A percentile compares a stretch with the other conserved stretches of the same genome.
phyloP scores from a whole-genome alignment of 1,140 invertebrate genomes.

The Drosophila malerkotliana region DNA sequence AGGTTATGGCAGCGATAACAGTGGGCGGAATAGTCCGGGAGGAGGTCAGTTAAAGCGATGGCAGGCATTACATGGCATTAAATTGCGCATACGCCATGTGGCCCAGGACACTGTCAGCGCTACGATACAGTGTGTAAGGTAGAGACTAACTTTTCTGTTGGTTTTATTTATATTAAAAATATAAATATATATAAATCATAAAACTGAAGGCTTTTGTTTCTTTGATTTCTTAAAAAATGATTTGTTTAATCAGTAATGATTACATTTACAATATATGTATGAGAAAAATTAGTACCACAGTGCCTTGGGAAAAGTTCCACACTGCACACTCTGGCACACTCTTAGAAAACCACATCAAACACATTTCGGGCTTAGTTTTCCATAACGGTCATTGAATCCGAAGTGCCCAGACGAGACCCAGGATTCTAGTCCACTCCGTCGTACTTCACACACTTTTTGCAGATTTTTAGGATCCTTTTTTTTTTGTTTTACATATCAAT shows the following conservation, averaged over 20 bases:
- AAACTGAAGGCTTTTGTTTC: too few relatives aligned
- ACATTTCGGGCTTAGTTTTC: conserved; percentile 59
- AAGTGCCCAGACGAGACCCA: conserved; percentile 25
- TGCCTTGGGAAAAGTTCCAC: background rate
- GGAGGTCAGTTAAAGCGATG: conserved; percentile 36
- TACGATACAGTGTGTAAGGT: background rate
- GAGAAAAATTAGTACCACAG: background rate
- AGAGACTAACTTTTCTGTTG: background rate
- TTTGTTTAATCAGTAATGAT: too few relatives aligned
- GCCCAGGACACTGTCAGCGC: background rate
- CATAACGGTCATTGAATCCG: conserved; percentile 59
- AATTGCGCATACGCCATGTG: conserved; percentile 55
- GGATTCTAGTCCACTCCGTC: background rate
- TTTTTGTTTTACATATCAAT: conserved; percentile 36
- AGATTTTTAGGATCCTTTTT: conserved; percentile 13
- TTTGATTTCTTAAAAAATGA: too few relatives aligned
- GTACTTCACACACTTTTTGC: conserved; percentile 5
- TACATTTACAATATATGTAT: too few relatives aligned
- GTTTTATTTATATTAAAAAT: background rate
- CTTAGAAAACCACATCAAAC: conserved; percentile 49
- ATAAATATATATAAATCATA: too few relatives aligned
- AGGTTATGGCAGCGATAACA: background rate
- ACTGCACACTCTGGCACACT: conserved; percentile 3
- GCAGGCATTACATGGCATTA: conserved; percentile 2
- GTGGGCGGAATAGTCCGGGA: background rate